Percentiles rank a stretch among this genome's conserved stretches.
phyloP scores from a whole-genome alignment of 2,113 vertebrate genomes.

The Atractosteus spatula region DNA sequence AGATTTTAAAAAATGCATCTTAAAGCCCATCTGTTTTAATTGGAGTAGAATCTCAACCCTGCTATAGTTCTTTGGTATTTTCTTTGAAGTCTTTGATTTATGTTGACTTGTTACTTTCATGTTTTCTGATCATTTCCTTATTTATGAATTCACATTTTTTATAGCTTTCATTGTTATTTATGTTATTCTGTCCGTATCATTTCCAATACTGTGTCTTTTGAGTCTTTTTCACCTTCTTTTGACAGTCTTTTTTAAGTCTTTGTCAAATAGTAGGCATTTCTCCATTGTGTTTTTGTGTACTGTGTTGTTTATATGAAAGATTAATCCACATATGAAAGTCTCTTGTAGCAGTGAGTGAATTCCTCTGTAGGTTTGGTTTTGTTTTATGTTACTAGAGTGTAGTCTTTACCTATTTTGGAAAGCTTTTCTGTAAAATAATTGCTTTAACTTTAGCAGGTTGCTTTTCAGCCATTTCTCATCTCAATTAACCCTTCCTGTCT shows the following conservation, averaged over 20 bases:
- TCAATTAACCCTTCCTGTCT: too few relatives aligned
- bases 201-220: conserved; percentile 32
- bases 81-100: conserved; percentile 5
- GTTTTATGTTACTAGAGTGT: conserved; percentile 30
- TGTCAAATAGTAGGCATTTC: conserved; percentile 15
- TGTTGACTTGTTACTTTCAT: background rate
- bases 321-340: conserved; percentile 45
- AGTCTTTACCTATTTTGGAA: conserved; percentile 26
- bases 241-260: conserved; percentile 26
- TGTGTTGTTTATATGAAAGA: conserved; percentile 44
- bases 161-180: conserved; percentile 31
- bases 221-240: conserved; percentile 50
- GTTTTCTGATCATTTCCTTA: conserved; percentile 18
- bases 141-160: conserved; percentile 34
- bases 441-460: too few relatives aligned
- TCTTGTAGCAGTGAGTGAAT: conserved; percentile 36
- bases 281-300: conserved; percentile 42
- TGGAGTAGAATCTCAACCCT: background rate
- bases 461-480: too few relatives aligned
- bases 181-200: conserved; percentile 41
- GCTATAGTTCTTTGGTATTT: background rate
- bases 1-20: too few relatives aligned
- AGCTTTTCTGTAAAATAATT: too few relatives aligned
- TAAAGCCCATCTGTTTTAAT: background rate
- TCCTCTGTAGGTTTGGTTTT: conserved; percentile 6